Percentiles rank a stretch among this genome's conserved stretches.
These are phyloP conservation scores for Elephas maximus DNA, from an alignment of 2,113 vertebrate genomes.

Conservation along the genomic window DNA sequence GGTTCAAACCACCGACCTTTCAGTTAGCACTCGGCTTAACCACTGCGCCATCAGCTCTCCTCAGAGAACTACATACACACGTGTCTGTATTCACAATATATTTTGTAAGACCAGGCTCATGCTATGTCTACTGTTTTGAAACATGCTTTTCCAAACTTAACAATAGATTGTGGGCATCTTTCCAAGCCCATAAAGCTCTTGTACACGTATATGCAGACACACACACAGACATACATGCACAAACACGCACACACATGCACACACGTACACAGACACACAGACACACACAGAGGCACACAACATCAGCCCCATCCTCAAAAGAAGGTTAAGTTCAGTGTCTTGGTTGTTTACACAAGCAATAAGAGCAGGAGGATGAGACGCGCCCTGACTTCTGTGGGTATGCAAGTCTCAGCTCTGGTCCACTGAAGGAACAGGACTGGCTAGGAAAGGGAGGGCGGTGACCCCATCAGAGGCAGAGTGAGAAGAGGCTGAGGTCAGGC, in stretches of 20 bases:
- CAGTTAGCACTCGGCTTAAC: not conserved
- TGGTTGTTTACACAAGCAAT: not conserved
- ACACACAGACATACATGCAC: not conserved
- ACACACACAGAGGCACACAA: not conserved
- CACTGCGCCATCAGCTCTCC: not conserved
- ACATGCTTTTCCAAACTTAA: not conserved
- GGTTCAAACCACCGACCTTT: not conserved
- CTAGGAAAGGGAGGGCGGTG: not conserved
- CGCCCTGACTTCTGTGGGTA: fast-evolving
- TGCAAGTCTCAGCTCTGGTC: not conserved
- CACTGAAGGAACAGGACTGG: too few relatives aligned
- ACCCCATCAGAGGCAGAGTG: not conserved
- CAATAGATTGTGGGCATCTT: not conserved
- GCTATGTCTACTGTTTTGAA: not conserved
- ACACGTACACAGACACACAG: not conserved
- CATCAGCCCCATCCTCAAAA: not conserved
- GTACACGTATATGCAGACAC: not conserved
- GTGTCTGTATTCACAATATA: not conserved
- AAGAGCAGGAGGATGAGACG: not conserved
- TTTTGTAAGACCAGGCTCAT: not conserved
- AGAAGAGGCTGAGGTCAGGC: not conserved
- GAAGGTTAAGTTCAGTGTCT: not conserved
- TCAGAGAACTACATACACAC: not conserved
- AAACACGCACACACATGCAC: not conserved
- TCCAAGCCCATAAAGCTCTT: not conserved